These are phyloP conservation scores for Protobothrops flavoviridis DNA, from an alignment of 2,113 vertebrate genomes.

Conservation along the genomic window DNA sequence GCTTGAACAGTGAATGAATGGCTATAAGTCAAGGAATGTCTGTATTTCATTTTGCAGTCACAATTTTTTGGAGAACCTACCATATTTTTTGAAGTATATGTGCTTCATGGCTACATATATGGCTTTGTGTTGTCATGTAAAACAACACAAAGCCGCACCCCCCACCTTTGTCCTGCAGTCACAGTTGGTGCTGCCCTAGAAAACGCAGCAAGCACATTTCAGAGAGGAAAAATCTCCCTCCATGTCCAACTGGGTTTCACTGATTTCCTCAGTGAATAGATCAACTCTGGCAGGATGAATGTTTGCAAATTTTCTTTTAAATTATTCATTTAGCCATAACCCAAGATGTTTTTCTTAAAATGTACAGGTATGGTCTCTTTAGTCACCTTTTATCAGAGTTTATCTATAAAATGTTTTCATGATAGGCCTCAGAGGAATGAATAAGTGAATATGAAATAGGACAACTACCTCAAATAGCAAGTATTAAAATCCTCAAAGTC, in stretches of 20 bases:
- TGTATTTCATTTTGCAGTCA: not conserved
- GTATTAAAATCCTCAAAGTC: constrained; percentile 27
- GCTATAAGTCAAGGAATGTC: not conserved
- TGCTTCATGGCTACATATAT: not conserved
- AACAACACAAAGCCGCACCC: not conserved
- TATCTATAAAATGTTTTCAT: not conserved
- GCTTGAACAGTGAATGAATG: not conserved
- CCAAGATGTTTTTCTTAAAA: not conserved
- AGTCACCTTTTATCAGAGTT: not conserved
- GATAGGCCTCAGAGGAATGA: not conserved
- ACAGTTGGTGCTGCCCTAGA: not conserved
- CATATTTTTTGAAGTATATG: not conserved
- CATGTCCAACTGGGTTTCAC: not conserved
- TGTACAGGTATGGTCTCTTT: not conserved
- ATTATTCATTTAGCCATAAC: not conserved
- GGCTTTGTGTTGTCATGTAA: not conserved
- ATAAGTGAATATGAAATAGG: constrained; percentile 7
- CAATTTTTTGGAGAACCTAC: not conserved
- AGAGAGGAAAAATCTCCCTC: not conserved
- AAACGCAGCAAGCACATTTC: not conserved
- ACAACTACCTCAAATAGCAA: not conserved
- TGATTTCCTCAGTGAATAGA: not conserved
- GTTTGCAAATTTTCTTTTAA: constrained; percentile 8
- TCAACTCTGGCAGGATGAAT: not conserved
- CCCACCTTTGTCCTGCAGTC: not conserved